Evolutionary conservation across 2,113 vertebrate species (phyloP).

Genomic region (Dendrocopos noguchii): DNA sequence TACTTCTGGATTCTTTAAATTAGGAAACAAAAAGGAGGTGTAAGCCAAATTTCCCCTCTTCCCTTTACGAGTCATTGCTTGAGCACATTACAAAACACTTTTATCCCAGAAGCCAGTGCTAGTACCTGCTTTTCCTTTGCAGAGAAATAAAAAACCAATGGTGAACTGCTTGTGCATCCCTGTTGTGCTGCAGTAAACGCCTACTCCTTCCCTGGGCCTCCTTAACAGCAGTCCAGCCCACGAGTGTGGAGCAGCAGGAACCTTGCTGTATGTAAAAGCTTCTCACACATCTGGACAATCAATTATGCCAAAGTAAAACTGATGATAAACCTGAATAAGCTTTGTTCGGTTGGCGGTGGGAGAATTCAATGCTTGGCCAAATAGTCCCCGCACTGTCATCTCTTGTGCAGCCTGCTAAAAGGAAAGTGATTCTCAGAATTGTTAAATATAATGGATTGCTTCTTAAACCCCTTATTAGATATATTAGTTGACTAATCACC

Average conservation of each 20-base stretch:
- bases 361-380: not conserved
- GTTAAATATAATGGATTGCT: slow-evolving; percentile 45
- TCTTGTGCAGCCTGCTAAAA: not conserved
- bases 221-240: not conserved
- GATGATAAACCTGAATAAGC: not conserved
- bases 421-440: slow-evolving; percentile 26
- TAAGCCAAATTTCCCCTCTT: slow-evolving; percentile 11
- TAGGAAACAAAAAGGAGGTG: not conserved
- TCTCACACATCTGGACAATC: slow-evolving; percentile 46
- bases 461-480: slow-evolving; percentile 31
- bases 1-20: slow-evolving; percentile 12
- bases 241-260: not conserved
- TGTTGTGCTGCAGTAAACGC: not conserved
- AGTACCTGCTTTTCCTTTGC: not conserved
- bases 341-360: not conserved
- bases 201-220: not conserved
- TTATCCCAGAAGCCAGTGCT: not conserved
- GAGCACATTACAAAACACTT: not conserved
- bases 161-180: not conserved
- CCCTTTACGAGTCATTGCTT: not conserved
- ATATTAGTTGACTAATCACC: slow-evolving; percentile 52
- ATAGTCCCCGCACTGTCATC: not conserved
- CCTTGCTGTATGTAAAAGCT: not conserved
- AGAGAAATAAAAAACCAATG: not conserved
- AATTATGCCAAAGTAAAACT: slow-evolving; percentile 12